Evolutionary conservation across 2,888 invertebrate genomes (phyloP), one percentile per base, ranked within the genome.

Genomic region (Limnephilus auricula): DNA sequence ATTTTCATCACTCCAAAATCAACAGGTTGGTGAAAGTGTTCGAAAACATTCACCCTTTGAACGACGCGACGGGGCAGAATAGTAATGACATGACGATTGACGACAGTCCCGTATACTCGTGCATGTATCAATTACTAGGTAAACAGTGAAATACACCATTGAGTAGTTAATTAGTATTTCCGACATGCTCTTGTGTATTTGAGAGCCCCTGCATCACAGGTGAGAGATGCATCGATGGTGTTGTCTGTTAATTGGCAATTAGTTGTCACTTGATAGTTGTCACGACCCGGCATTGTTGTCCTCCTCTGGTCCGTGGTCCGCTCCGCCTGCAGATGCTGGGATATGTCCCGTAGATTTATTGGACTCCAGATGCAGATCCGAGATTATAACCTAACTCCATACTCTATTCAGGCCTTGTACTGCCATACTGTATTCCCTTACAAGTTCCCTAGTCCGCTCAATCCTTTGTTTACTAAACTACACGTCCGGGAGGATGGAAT

Each of bases 211-310:
- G 89, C 40, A 89, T 79, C 37, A 9, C 79, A 89, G 34, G 89
- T 65, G 34, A 78, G 37, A 65, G 90, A 84, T 82, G 30, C 78
- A 90, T 37, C 30, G 34, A 18, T 31, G 65, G 86, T 90, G 92
- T 89, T 89, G 79, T 85, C 79, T 78, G 90, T 91, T 92, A 92
- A 92, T 92, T 92, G 92, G 90, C 92, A 92, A 92, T 92, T 92
- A 92, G 90, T 90, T 91, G 85, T 89, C 90, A 86, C 89, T 91
- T 80, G 92, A 85, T 90, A 79, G 79, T 90, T 91, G 89, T 90
- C 91, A 86, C 89, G 92, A 78, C 50, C 84, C 89, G 84, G 34
- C 79, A 32, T 50, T 80, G 80, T 37, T 25, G 31, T 78, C 80
- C 50, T 34, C 32, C 32, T 15, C 32, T 65, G 40, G 34, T 25